Base-by-base conservation (phyloP, 2,888 invertebrate genomes). In the Agonopterix arenella region DNA sequence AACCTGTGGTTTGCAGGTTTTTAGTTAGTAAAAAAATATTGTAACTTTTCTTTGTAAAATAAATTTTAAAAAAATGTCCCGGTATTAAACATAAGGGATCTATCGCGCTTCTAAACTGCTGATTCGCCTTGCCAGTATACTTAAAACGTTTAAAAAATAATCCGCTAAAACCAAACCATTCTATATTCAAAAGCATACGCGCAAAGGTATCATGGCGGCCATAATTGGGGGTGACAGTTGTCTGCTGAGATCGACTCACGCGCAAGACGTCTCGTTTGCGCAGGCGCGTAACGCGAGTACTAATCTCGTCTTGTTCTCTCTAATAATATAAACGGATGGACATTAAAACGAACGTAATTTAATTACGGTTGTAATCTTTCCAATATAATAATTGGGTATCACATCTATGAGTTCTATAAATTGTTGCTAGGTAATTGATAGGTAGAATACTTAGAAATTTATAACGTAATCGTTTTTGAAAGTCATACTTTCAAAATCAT, bases 161-260 rank as follows among this genome's bases (percentile, higher is more conserved):
- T 68, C 67, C 65, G 64, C 66, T 65, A 53, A 59, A 64, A 66
- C 61, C 58, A 62, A 71, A 67, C 65, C 70, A 11, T 79, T 82
- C 81, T 81, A 81, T 70, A 82, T 82, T 79, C 77, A 78, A 82
- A 80, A 77, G 76, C 84, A 79, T 80, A 61, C 76, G 84, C 82
- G 80, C 78, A 61, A 72, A 82, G 77, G 76, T 83, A 75, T 85
- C 84, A 76, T 77, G 78, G 77, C 77, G 58, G 75, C 78, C 80
- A 77, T 88, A 86, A 86, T 88, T 85, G 83, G 70, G 70, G 76
- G 59, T 83, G 86, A 88, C 86, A 86, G 84, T 80, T 79, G 76
- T 70, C 73, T 72, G 72, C 71, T 75, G 68, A 68, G 11, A 10
- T 8, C 61, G 66, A 67, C 69, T 71, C 67, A 65, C 64, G 66